Base-by-base conservation (phyloP, 2,113 vertebrate species). In the Pachycephala philippinensis region DNA sequence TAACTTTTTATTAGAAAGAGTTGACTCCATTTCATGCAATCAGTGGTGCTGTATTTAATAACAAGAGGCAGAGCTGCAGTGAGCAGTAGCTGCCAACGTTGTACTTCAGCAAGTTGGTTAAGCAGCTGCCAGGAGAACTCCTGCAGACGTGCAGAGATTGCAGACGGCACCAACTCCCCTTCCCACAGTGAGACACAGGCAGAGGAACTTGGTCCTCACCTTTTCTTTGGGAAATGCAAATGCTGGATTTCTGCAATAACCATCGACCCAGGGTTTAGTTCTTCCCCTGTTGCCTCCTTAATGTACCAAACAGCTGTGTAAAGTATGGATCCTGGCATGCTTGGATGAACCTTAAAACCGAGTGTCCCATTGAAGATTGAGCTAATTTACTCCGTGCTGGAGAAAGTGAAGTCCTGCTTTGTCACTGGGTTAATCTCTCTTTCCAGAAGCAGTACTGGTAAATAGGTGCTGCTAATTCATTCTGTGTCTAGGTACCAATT, bases 11-110 rank as follows among this genome's bases (percentile, higher is more conserved):
- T 91, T 53, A 45, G 71, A 84, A 87, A 83, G 11, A 47, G 44
- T 59, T 65, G 16, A 59, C 37, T 96, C 45, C 24, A 26, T 81
- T 93, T 95, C 44, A 23, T 91, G 65, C 26, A 13, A n/a, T 66
- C 50, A 50, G 49, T 83, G 54, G 39, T 85, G 80, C 70, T 91
- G 56, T 86, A 52, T 92, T 95, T 92, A 93, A 66, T 57, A 78
- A 44, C 37, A 54, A 65, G 47, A 93, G 45, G 57, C 57, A 90
- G 68, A 80, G 28, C 74, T 76, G 77, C 86, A 85, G 54, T 60
- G 79, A 91, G 56, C 30, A 20, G 89, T 56, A 79, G 61, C 79
- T 94, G 60, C 76, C 63, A 68, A n/a, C 0, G 0, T 19, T 61
- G 40, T 71, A 59, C 54, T 57, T 94, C 56, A 69, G 84, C 53